Evolutionary conservation across 2,888 invertebrate species (phyloP), one percentile per base, ranked within the genome.

Genomic region (Druceiella hillmani): DNA sequence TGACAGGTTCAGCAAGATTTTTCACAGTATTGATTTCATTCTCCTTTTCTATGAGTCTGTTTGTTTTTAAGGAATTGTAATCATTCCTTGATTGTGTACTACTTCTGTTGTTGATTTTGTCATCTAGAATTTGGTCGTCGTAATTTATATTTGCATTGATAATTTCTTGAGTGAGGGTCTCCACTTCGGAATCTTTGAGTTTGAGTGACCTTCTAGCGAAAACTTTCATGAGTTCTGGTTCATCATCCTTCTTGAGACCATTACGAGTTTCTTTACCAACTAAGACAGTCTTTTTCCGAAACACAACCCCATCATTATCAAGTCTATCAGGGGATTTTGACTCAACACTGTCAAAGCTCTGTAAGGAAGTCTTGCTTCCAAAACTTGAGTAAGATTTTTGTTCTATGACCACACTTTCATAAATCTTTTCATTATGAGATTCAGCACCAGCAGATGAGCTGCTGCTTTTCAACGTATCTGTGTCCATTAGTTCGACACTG

Each of bases 141-240:
- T 57, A 58, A 13, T 59, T 53, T 14, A 62, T 64, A 16, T 66
- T 61, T 29, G 60, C 59, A 17, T 69, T 65, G 1, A 76, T 62
- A 22, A 77, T 73, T 45, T 78, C 76, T 43, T 76, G 75, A 10
- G 76, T 72, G 40, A 82, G 62, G 26, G 62, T 63, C 40, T 78
- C 78, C 1, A 69, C 71, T 51, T 85, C 84, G 3, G 64, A 64
- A 50, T 86, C 85, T 63, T 83, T 84, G n/a, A 85, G 66, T 62
- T 87, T 87, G 0, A 87, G 63, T n/a, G 87, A 87, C 39, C 87
- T 65, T 27, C 87, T 66, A 0, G 87, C 87, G 55, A 87, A 87
- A 1, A 87, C 87, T 62, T 87, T 87, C 78, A 87, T 81, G 5
- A 87, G 57, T 59, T 87, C 87, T 0, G 87, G 86, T 56, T 85